Percentiles rank a stretch among this genome's conserved stretches.
These are phyloP conservation scores for Thripadectes ignobilis DNA, from an alignment of 2,797 vertebrate genomes.

Conservation along the genomic window DNA sequence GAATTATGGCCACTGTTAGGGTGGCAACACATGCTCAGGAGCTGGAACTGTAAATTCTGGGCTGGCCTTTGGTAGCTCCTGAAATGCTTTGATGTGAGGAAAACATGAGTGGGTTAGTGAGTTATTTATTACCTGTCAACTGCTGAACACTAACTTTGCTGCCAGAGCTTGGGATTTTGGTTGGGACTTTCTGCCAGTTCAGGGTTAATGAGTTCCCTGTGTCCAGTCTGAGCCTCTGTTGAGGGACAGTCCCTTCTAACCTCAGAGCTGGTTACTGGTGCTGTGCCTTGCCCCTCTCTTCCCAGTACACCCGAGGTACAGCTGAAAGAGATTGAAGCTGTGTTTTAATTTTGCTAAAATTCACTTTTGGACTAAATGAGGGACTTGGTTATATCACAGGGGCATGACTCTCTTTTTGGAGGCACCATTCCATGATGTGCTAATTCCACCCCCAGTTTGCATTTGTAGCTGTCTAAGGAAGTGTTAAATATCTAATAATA, in stretches of 20 bases:
- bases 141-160: neutral
- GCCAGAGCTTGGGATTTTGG: neutral
- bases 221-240: rapidly evolving
- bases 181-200: neutral
- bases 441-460: neutral
- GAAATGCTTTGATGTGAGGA: neutral
- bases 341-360: neutral
- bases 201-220: neutral
- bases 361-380: neutral
- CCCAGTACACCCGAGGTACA: neutral
- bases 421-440: neutral
- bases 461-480: slow-evolving; percentile 22
- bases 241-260: neutral
- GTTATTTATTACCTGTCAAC: neutral
- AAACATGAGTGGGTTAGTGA: neutral
- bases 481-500: neutral
- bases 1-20: slow-evolving; percentile 29
- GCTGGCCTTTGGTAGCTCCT: neutral
- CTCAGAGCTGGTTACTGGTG: neutral
- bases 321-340: neutral
- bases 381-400: neutral
- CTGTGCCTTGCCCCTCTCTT: rapidly evolving
- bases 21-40: neutral
- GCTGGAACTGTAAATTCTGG: neutral
- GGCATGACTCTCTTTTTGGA: neutral